A percentile compares a stretch with the other conserved stretches of the same genome.
These are phyloP conservation scores for Heliconius sara DNA, from an alignment of 2,888 invertebrate genomes.

Conservation along the genomic window DNA sequence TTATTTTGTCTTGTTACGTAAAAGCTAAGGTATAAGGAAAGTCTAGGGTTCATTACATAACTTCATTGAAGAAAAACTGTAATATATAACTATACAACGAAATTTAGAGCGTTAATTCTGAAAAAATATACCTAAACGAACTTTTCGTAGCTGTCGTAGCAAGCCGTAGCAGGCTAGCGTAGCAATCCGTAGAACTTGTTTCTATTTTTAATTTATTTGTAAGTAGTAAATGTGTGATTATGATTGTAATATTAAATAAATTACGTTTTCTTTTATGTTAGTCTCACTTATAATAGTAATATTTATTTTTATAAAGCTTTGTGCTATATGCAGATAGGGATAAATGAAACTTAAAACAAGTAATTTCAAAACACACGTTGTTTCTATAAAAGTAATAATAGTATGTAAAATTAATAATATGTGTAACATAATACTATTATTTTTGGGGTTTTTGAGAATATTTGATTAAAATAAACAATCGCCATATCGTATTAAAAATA, in stretches of 20 bases:
- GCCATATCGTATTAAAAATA: not conserved
- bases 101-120: not conserved
- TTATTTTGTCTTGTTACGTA: slow-evolving; percentile 44
- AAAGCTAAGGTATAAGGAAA: slow-evolving; percentile 40
- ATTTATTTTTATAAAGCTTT: not conserved
- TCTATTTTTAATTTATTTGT: not conserved
- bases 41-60: slow-evolving; percentile 44
- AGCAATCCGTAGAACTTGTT: too few relatives aligned
- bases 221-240: not conserved
- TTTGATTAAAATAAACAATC: not conserved
- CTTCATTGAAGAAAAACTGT: slow-evolving; percentile 10
- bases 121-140: not conserved
- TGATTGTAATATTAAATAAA: not conserved
- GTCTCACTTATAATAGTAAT: not conserved
- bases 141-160: slow-evolving; percentile 38
- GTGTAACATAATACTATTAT: too few relatives aligned
- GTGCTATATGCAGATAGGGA: not conserved
- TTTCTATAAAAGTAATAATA: too few relatives aligned
- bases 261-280: not conserved
- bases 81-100: not conserved
- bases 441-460: too few relatives aligned
- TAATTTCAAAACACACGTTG: not conserved
- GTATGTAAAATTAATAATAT: too few relatives aligned
- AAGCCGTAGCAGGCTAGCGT: slow-evolving; percentile 32
- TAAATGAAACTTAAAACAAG: not conserved